Evolutionary conservation across 2,888 invertebrate genomes (phyloP), one percentile per base, ranked within the genome.

Genomic region (Drosophila atripex): DNA sequence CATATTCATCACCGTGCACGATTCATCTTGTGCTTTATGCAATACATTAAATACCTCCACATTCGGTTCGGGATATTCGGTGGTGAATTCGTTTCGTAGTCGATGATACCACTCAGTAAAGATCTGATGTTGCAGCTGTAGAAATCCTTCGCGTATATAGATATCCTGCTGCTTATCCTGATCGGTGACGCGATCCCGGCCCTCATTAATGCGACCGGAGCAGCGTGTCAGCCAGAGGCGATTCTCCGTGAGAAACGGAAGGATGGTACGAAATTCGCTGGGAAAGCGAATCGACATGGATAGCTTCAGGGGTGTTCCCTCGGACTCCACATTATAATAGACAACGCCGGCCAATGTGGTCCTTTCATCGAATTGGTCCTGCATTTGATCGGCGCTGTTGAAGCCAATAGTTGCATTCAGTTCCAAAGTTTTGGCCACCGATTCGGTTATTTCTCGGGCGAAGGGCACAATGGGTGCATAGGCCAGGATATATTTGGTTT

Each of bases 161-260:
- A 89, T 74, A 64, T 90, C 89, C 45, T 73, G 76, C 14, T 76
- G 39, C 0, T 25, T 38, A 3, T 73, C 21, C 0, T 51, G 2
- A 38, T 75, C 66, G 2, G 57, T 35, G 2, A 51, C 59, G 53
- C 75, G 69, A 5, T 80, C 78, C 3, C 64, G 59, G 1, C 61
- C 69, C 12, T 59, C 5, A n/a, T 51, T 41, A 4, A 88, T 50
- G 3, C 73, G 59, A 5, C 88, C 88, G 1, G 75, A 76, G 38
- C 90, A 90, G 14, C 90, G 87, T 14, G 89, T 89, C 25, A 85
- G 32, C 90, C 90, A 90, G 8, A 89, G 61, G 18, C 80, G 74
- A 38, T 85, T 73, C 32, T 73, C 76, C 41, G 64, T 74, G 3
- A 73, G 52, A 18, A 73, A 71, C 0, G 86, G 64, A 5, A 57